phyloP scores from a whole-genome alignment of 2,113 vertebrate genomes.

The Lathamus discolor region DNA sequence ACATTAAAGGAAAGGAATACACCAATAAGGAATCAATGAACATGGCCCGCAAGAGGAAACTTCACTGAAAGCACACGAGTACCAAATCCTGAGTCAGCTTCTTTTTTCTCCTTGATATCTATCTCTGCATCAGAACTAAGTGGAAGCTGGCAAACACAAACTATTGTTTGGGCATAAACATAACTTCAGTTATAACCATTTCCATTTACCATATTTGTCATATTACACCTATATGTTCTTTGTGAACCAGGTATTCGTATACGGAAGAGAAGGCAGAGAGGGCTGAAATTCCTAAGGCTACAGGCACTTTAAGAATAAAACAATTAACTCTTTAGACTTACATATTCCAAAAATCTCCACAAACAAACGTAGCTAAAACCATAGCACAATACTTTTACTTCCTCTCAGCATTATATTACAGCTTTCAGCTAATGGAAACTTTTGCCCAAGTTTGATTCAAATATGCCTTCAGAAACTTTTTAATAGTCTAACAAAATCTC shows the following conservation, averaged over 20 bases:
- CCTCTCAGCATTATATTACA: neutral
- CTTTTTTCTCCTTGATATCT: neutral
- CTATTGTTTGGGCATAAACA: neutral
- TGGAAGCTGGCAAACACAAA: neutral
- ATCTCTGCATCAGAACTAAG: neutral
- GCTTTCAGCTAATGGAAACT: slow-evolving; percentile 13
- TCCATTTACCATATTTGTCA: neutral
- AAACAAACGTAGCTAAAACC: neutral
- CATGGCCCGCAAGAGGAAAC: neutral
- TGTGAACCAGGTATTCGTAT: neutral
- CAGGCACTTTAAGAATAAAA: neutral
- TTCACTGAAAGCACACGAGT: neutral
- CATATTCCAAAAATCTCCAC: neutral
- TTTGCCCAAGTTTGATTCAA: neutral
- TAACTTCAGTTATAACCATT: neutral
- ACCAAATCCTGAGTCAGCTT: neutral
- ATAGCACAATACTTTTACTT: neutral
- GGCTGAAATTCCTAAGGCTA: neutral
- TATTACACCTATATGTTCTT: neutral
- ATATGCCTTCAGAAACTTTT: neutral
- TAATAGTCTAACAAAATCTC: neutral
- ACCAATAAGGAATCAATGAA: neutral
- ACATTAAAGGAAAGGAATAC: neutral
- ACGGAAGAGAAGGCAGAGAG: neutral
- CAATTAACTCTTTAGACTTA: neutral